Evolutionary conservation across 2,888 invertebrate species (phyloP).

Genomic region (Alitta virens): DNA sequence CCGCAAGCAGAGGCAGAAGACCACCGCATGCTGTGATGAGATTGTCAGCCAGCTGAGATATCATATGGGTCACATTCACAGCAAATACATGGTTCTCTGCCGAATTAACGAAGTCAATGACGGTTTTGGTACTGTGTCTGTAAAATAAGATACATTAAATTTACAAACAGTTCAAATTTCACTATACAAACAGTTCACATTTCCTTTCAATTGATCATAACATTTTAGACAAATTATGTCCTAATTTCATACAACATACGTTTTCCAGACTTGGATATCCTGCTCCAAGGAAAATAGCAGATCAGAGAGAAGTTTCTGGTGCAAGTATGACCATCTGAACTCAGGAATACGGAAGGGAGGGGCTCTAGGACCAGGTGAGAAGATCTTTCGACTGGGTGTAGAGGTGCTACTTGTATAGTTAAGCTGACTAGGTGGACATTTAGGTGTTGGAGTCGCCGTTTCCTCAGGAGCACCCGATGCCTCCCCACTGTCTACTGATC

Average conservation of each 20-base stretch:
- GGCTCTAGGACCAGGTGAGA: constrained; percentile 54
- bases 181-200: too few relatives aligned
- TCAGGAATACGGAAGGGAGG: constrained; percentile 93
- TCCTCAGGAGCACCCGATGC: too few relatives aligned
- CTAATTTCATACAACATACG: constrained; percentile 57
- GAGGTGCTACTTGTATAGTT: constrained; percentile 71
- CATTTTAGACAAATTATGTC: too few relatives aligned
- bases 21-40: constrained; percentile 98
- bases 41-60: constrained; percentile 98
- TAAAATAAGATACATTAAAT: constrained; percentile 34
- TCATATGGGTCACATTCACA: constrained; percentile 97
- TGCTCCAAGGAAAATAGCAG: constrained; percentile 95
- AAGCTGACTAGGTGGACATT: background rate
- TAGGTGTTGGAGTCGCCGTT: too few relatives aligned
- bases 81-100: constrained; percentile 98
- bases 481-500: too few relatives aligned
- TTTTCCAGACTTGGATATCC: constrained; percentile 88
- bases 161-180: background rate
- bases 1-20: constrained; percentile 89
- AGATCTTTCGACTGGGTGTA: constrained; percentile 65
- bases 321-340: constrained; percentile 99
- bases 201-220: too few relatives aligned
- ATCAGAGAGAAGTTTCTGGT: constrained; percentile 92
- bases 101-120: constrained; percentile 96
- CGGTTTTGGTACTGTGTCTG: constrained; percentile 93